phyloP scores from a whole-genome alignment of 30 jellyfish, hydroid and myxozoan genomes.

The Aurelia aurita complex sp. Pacific region DNA sequence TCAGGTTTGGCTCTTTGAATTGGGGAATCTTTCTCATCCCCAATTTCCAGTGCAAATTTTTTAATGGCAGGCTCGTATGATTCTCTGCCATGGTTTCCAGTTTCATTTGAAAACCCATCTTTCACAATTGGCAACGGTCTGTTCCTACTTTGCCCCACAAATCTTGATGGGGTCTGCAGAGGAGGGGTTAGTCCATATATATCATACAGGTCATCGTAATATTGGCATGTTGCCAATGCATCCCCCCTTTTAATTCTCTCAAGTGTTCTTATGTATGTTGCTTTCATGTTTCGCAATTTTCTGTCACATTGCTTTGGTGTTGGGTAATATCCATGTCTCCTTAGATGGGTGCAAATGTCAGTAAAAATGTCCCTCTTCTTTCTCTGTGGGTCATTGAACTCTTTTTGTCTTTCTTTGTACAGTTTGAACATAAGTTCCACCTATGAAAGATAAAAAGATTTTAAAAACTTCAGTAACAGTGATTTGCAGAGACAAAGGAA shows the following conservation, averaged over 20 bases:
- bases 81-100: background rate
- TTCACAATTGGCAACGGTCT: conserved; percentile 35
- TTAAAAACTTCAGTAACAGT: background rate
- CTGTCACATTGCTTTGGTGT: conserved; percentile 73
- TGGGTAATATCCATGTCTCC: conserved; percentile 53
- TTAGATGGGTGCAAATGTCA: conserved; percentile 30
- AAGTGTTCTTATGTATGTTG: conserved; percentile 58
- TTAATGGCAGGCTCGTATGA: conserved; percentile 41
- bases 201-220: conserved; percentile 55
- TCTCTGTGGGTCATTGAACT: conserved; percentile 55
- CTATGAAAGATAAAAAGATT: background rate
- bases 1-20: conserved; percentile 12
- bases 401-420: conserved; percentile 60
- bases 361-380: conserved; percentile 45
- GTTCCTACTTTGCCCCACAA: conserved; percentile 31
- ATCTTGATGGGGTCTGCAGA: conserved; percentile 51
- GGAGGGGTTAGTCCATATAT: conserved; percentile 66
- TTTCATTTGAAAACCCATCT: conserved; percentile 27
- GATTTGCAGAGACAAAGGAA: too few species aligned
- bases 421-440: conserved; percentile 55
- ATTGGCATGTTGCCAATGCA: conserved; percentile 56
- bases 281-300: conserved; percentile 62
- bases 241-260: conserved; percentile 67
- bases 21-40: conserved; percentile 26
- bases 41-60: conserved; percentile 14